Conservation (phyloP, 2,797 vertebrate species). For the Antennarius maculatus region DNA sequence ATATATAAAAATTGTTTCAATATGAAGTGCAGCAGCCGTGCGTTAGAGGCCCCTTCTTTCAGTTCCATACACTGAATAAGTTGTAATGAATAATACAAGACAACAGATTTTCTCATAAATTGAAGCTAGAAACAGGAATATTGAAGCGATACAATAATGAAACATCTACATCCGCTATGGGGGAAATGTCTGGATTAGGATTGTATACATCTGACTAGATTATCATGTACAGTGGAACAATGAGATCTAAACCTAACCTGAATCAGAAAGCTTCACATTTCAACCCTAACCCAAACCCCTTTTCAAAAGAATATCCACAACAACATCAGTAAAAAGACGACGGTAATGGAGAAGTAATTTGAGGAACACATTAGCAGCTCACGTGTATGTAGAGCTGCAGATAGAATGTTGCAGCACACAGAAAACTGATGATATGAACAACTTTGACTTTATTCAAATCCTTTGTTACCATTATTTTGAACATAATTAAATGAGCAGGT, state of each 20-base stretch:
- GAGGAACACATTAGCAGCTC: too few species aligned
- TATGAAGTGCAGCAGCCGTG: conserved; percentile 17
- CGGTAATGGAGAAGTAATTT: too few species aligned
- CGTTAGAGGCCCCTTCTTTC: conserved; percentile 48
- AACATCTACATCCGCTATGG: conserved; percentile 25
- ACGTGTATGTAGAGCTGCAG: too few species aligned
- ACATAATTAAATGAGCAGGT: too few species aligned
- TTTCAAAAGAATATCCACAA: too few species aligned
- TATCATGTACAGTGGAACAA: conserved; percentile 33
- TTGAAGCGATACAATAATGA: conserved; percentile 69
- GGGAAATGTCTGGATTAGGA: conserved; percentile 33
- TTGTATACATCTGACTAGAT: conserved; percentile 2
- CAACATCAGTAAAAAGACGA: too few species aligned
- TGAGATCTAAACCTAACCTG: background rate
- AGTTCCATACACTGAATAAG: conserved; percentile 45
- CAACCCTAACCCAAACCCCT: too few species aligned
- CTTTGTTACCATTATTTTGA: too few species aligned
- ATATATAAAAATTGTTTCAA: conserved; percentile 9
- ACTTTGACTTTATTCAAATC: too few species aligned
- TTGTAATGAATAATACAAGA: conserved; percentile 70
- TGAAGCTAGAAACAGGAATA: conserved; percentile 59
- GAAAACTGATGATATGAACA: too few species aligned
- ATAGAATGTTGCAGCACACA: too few species aligned
- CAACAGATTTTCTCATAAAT: conserved; percentile 65
- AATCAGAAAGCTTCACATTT: background rate